phyloP scores from a whole-genome alignment of 2,113 vertebrate species.

The Leucopternis melanops region DNA sequence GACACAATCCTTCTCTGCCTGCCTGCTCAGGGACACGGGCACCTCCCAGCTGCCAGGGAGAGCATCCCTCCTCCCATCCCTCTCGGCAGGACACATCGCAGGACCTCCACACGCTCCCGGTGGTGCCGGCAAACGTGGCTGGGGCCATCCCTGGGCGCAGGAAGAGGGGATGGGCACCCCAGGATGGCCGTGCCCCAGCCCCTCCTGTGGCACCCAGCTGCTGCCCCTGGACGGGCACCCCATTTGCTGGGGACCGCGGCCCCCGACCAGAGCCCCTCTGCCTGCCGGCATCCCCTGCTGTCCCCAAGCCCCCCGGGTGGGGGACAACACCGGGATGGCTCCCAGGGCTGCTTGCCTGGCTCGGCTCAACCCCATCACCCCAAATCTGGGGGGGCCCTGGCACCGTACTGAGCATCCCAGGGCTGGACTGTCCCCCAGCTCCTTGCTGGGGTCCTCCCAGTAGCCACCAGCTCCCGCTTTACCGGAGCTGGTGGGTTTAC shows the following conservation, averaged over 20 bases:
- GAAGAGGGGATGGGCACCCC: background rate
- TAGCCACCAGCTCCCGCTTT: background rate
- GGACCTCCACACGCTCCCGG: background rate
- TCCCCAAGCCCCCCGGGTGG: background rate
- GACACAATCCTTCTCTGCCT: background rate
- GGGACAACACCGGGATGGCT: background rate
- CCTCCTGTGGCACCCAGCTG: background rate
- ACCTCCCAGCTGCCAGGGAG: background rate
- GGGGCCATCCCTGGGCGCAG: accelerated
- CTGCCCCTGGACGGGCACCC: background rate
- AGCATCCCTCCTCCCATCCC: background rate
- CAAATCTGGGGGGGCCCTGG: background rate
- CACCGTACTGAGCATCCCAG: accelerated
- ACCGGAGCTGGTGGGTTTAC: accelerated
- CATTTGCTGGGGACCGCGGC: accelerated
- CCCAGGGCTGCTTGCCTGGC: background rate
- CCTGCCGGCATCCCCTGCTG: accelerated
- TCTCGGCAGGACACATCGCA: accelerated
- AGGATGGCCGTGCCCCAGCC: accelerated
- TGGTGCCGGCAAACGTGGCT: background rate
- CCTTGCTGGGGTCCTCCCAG: background rate
- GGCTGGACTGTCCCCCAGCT: accelerated
- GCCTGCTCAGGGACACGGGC: background rate
- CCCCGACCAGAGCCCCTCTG: accelerated
- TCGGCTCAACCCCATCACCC: background rate